Conservation (phyloP, 2,888 invertebrate species). For the Candidula unifasciata region DNA sequence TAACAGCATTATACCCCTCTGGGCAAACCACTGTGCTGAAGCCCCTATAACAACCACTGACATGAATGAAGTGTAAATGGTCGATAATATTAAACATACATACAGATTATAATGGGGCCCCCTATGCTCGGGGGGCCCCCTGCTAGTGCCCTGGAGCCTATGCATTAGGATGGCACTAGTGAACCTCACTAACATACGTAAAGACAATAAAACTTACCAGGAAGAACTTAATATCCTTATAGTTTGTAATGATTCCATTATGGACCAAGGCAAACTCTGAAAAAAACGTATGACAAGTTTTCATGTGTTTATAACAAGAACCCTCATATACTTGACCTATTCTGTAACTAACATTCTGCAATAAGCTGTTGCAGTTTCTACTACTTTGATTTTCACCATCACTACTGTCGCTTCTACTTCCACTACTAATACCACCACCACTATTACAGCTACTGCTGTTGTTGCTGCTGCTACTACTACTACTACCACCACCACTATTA, state of each 20-base stretch:
- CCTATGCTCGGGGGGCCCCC: too few species aligned
- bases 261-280: slow-evolving; percentile 80
- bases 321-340: too few species aligned
- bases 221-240: slow-evolving; percentile 96
- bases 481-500: neutral
- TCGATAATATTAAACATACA: too few species aligned
- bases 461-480: neutral
- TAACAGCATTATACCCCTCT: too few species aligned
- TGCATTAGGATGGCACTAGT: too few species aligned
- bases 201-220: slow-evolving; percentile 79
- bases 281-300: slow-evolving; percentile 54
- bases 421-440: neutral
- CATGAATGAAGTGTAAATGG: too few species aligned
- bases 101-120: too few species aligned
- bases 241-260: slow-evolving; percentile 95
- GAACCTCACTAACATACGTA: neutral
- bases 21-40: too few species aligned
- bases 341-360: too few species aligned
- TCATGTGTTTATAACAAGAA: neutral
- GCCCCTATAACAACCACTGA: too few species aligned
- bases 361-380: neutral
- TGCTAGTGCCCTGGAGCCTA: too few species aligned
- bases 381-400: neutral
- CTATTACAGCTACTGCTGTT: neutral
- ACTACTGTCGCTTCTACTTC: neutral